A percentile compares a stretch with the other conserved stretches of the same genome.
Evolutionary conservation across 2,888 invertebrate species (phyloP).

Genomic region (Epiperipatus broadwayi): DNA sequence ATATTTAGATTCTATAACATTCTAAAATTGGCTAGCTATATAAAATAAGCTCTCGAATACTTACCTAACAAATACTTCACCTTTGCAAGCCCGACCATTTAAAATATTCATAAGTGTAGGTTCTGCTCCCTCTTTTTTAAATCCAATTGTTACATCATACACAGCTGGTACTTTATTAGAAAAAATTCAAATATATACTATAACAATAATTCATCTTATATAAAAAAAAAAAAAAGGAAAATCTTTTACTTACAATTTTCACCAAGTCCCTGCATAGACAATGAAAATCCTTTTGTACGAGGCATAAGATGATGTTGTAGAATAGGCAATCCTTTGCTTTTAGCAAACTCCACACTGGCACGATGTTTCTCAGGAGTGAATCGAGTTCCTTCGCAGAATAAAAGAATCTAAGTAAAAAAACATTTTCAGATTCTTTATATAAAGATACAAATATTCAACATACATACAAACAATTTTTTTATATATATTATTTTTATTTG

Average conservation of each 20-base stretch:
- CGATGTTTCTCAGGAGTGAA: conserved; percentile 69
- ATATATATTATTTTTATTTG: too few relatives aligned
- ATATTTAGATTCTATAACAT: too few relatives aligned
- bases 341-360: conserved; percentile 66
- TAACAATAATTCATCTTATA: not conserved
- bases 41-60: not conserved
- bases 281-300: conserved; percentile 80
- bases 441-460: too few relatives aligned
- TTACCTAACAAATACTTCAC: conserved; percentile 52
- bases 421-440: too few relatives aligned
- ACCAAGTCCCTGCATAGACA: conserved; percentile 59
- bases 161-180: conserved; percentile 52
- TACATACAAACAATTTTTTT: too few relatives aligned
- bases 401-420: conserved; percentile 40
- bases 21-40: not conserved
- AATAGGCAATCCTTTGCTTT: conserved; percentile 58
- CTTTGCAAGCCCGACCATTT: conserved; percentile 48
- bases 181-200: not conserved
- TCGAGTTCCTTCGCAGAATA: conserved; percentile 83
- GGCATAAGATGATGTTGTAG: conserved; percentile 78
- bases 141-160: conserved; percentile 46
- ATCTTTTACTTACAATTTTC: conserved; percentile 29
- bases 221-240: not conserved
- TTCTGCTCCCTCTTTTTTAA: conserved; percentile 33
- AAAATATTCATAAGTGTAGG: conserved; percentile 61